A percentile compares a stretch with the other conserved stretches of the same genome.
Evolutionary conservation across 2,113 vertebrate species (phyloP).

Genomic region (Empidonax alnorum): DNA sequence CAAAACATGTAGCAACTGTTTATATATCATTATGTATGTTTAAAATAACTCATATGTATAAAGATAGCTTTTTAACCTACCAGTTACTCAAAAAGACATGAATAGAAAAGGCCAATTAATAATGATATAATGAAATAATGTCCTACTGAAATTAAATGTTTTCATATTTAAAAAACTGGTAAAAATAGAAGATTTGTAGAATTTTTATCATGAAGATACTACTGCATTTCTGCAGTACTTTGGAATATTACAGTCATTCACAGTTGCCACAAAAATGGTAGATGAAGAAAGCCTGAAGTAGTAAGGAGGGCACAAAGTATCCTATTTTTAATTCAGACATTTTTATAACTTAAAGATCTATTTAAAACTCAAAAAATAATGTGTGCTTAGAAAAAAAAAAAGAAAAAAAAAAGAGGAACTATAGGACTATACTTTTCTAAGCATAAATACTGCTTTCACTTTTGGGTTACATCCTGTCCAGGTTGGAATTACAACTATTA

Average conservation of each 20-base stretch:
- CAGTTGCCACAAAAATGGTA: not conserved
- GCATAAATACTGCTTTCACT: not conserved
- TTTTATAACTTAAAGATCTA: not conserved
- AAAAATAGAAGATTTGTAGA: not conserved
- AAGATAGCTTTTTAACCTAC: not conserved
- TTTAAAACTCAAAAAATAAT: not conserved
- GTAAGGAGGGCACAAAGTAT: not conserved
- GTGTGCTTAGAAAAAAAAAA: not conserved
- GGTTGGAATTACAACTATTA: not conserved
- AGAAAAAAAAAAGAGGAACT: not conserved
- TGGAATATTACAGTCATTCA: not conserved
- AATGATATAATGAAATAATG: not conserved
- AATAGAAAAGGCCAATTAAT: not conserved
- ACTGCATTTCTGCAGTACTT: not conserved
- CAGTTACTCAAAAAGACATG: not conserved
- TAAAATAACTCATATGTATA: not conserved
- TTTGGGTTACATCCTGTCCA: not conserved
- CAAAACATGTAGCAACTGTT: not conserved
- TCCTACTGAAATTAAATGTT: not conserved
- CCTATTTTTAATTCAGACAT: not conserved
- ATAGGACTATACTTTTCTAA: not conserved
- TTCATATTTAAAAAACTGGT: not conserved
- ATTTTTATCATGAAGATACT: not conserved
- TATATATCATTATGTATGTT: not conserved
- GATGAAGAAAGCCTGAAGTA: not conserved